Base-by-base conservation (phyloP, 2,888 invertebrate genomes). In the Agriopis aurantiaria region DNA sequence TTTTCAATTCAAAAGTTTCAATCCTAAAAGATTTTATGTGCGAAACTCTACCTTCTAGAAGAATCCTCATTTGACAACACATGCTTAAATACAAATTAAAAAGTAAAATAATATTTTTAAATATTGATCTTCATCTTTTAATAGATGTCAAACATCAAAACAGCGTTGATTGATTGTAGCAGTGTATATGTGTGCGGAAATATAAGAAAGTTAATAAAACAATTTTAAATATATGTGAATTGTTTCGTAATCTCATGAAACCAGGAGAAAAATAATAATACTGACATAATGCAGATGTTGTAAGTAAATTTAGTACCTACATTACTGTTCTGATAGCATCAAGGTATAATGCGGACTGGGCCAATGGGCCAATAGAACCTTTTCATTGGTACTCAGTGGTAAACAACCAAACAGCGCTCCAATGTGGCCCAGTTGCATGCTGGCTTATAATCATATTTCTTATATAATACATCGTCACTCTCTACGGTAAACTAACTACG, bases 121-220 rank as follows among this genome's bases (percentile, higher is more conserved):
- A 57, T 17, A 3, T 57, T 45, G 57, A 57, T 57, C 45, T 45
- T 57, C 57, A 57, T 45, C 43, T 45, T 57, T 17, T 57, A 55
- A 12, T 12, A 3, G 10, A 45, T 45, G 57, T 57, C 57, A 57
- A 57, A 45, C 40, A 45, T 57, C 57, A 57, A 45, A 57, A 17
- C 14, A 57, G 17, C 1, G 40, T 40, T 40, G 12, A 23, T 23
- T 23, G 17, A 23, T 23, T 23, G 1, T 23, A 23, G 17, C 2
- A 23, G 17, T 23, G 17, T 23, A 23, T 23, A 23, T 23, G 3
- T 5, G 3, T 40, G 40, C 40, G 40, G 1, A 55, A 40, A 55
- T 33, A 12, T 52, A 52, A 7, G 12, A 1, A 17, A 10, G 10
- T 10, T 40, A 33, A 49, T 49, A 49, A 14, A 0, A 49, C 6